Percentiles rank a stretch among this genome's conserved stretches.
Evolutionary conservation across 2,797 vertebrate species (phyloP).

Genomic region (Oryzias sinensis): DNA sequence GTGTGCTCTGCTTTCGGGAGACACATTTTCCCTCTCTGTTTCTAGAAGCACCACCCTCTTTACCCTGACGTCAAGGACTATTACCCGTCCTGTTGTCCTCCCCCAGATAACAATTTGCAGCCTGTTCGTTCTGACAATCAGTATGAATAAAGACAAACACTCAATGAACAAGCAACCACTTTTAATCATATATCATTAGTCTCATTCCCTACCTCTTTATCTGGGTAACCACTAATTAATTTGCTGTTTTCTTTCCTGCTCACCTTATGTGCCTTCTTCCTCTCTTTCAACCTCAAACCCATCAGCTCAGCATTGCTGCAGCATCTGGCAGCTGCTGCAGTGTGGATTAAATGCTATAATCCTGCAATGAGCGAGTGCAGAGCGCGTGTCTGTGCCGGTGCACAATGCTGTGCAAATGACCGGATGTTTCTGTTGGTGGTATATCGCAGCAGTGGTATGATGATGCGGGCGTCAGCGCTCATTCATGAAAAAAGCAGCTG

Average conservation of each 20-base stretch:
- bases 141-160: constrained; percentile 58
- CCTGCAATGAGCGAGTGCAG: constrained; percentile 59
- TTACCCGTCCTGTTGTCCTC: background rate
- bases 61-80: constrained; percentile 37
- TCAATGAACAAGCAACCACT: constrained; percentile 76
- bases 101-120: constrained; percentile 22
- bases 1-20: no score
- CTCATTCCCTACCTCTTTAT: constrained; percentile 6
- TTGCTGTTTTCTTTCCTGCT: constrained; percentile 1
- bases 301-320: constrained; percentile 31
- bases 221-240: constrained; percentile 1
- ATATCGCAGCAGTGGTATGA: constrained; percentile 52
- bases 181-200: constrained; percentile 50
- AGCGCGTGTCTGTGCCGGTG: constrained; percentile 6
- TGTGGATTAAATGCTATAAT: constrained; percentile 83
- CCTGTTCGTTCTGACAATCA: constrained; percentile 17
- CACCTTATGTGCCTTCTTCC: background rate
- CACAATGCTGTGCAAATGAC: constrained; percentile 45
- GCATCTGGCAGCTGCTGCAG: constrained; percentile 68
- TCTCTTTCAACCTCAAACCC: constrained; percentile 9
- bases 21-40: background rate
- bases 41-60: constrained; percentile 8
- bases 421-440: constrained; percentile 66
- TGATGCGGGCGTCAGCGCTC: constrained; percentile 49
- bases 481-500: constrained; percentile 67